Percentiles rank a stretch among this genome's conserved stretches.
phyloP scores from a whole-genome alignment of 2,888 invertebrate species.

The Sminthurides aquaticus region DNA sequence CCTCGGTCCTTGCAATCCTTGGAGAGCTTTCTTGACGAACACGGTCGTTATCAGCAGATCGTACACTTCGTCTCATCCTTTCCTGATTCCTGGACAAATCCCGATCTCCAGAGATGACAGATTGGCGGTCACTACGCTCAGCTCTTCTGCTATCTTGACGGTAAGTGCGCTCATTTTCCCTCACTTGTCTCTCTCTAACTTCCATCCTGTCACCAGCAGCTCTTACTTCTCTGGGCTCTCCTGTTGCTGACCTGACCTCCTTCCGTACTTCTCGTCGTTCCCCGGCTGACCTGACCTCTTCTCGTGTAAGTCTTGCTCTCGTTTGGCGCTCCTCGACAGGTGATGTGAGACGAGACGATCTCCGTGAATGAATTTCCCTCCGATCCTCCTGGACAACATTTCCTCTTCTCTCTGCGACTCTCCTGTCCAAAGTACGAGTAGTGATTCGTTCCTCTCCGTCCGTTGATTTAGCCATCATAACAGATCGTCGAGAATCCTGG shows the following conservation, averaged over 20 bases:
- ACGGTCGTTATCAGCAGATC: neutral
- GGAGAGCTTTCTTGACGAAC: neutral
- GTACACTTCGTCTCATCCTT: neutral
- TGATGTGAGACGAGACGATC: no score
- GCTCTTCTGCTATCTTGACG: neutral
- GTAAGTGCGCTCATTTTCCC: neutral
- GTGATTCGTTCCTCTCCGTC: neutral
- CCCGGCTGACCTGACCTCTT: neutral
- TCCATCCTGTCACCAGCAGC: neutral
- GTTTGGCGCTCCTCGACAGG: no score
- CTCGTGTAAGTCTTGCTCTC: neutral
- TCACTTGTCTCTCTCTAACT: conserved; percentile 13
- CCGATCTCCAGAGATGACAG: neutral
- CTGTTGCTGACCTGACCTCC: neutral
- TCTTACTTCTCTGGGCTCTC: neutral
- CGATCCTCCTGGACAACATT: conserved; percentile 10
- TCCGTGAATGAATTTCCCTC: conserved; percentile 2
- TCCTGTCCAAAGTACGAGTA: neutral
- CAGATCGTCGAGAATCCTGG: neutral
- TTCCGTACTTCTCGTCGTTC: neutral
- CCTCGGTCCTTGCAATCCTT: neutral
- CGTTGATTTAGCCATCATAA: conserved; percentile 12
- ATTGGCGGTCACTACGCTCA: no score
- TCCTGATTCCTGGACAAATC: neutral
- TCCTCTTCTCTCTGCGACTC: conserved; percentile 7